Percentiles rank a stretch among this genome's conserved stretches.
Evolutionary conservation across 2,888 invertebrate species (phyloP).

Genomic region (Cephonodes hylas): DNA sequence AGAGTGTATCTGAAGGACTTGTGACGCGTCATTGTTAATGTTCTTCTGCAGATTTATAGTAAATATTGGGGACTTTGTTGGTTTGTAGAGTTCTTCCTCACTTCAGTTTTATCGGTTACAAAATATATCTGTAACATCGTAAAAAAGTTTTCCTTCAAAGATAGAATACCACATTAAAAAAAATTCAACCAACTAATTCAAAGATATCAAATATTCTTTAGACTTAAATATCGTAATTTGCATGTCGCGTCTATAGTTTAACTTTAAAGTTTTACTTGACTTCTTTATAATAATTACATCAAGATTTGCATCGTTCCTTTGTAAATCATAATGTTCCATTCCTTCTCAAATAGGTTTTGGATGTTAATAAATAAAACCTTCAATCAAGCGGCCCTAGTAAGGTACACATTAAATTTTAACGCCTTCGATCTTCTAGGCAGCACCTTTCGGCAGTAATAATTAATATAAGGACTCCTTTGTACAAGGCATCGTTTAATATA

Average conservation of each 20-base stretch:
- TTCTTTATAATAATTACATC: neutral
- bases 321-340: neutral
- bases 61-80: too few relatives aligned
- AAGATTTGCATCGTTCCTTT: neutral
- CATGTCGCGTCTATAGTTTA: neutral
- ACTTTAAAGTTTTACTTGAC: neutral
- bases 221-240: neutral
- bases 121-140: too few relatives aligned
- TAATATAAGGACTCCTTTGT: neutral
- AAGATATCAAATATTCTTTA: too few relatives aligned
- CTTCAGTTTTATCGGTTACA: too few relatives aligned
- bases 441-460: slow-evolving; percentile 1
- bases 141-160: too few relatives aligned
- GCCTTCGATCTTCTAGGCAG: neutral
- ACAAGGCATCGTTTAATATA: neutral
- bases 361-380: slow-evolving; percentile 7
- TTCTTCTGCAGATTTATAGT: neutral
- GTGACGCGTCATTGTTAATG: neutral
- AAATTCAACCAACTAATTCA: too few relatives aligned
- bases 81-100: too few relatives aligned
- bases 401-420: slow-evolving; percentile 8
- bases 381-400: neutral
- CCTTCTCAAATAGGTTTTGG: neutral
- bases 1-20: neutral
- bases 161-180: too few relatives aligned